These are phyloP conservation scores for Caenorhabditis macrosperma DNA, from an alignment of 2,888 invertebrate genomes.

Conservation along the genomic window DNA sequence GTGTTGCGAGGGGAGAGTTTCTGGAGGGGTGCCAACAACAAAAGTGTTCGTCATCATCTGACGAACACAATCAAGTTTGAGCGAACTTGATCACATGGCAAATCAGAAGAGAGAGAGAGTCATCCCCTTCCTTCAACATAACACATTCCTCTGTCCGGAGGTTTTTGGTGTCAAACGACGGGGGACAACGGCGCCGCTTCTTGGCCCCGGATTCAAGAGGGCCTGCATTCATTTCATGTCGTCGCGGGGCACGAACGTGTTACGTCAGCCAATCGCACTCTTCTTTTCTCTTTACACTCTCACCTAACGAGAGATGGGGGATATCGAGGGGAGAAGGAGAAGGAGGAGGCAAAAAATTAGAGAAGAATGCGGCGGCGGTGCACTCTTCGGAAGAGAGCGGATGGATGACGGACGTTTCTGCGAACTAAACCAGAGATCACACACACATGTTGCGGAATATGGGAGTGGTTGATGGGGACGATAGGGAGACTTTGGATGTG, in stretches of 20 bases:
- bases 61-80: slow-evolving; percentile 23
- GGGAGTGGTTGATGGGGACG: too few species aligned
- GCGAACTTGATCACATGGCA: slow-evolving; percentile 36
- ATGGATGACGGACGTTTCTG: slow-evolving; percentile 13
- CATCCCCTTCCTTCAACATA: too few species aligned
- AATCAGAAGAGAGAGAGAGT: not conserved
- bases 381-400: slow-evolving; percentile 13
- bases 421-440: slow-evolving; percentile 31
- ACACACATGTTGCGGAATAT: not conserved
- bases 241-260: slow-evolving; percentile 17
- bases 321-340: slow-evolving; percentile 5
- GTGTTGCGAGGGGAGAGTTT: too few species aligned
- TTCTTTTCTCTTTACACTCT: slow-evolving; percentile 27
- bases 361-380: slow-evolving; percentile 22
- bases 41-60: slow-evolving; percentile 14
- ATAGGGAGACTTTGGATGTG: too few species aligned
- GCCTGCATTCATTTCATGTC: not conserved
- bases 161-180: slow-evolving; percentile 18
- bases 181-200: not conserved
- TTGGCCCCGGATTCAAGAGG: not conserved
- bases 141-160: not conserved
- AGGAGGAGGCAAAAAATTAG: slow-evolving; percentile 21
- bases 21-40: too few species aligned
- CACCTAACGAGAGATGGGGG: slow-evolving; percentile 20
- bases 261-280: slow-evolving; percentile 25